Percentiles rank a stretch among this genome's conserved stretches.
These are phyloP conservation scores for Rhinopomastus cyanomelas DNA, from an alignment of 2,113 vertebrate species.

Conservation along the genomic window DNA sequence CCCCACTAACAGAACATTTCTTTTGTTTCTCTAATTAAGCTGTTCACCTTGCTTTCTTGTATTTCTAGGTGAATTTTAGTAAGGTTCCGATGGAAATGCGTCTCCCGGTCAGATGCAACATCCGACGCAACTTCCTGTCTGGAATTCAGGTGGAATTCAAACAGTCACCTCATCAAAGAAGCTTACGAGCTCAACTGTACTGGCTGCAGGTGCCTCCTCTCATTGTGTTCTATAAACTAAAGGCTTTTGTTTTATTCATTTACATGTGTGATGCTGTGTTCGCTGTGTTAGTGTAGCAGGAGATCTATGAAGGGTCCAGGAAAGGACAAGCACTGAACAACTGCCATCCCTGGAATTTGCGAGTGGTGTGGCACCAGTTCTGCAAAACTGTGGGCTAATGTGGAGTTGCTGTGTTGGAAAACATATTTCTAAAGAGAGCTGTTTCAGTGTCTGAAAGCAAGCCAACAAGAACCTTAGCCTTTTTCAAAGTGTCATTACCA, in stretches of 20 bases:
- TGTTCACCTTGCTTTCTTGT: background rate
- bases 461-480: background rate
- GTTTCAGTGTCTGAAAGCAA: background rate
- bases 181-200: constrained; percentile 89
- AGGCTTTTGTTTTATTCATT: background rate
- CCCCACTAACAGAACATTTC: too few species aligned
- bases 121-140: constrained; percentile 90
- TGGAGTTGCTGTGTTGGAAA: background rate
- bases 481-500: background rate
- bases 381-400: background rate
- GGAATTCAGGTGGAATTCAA: constrained; percentile 94
- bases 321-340: background rate
- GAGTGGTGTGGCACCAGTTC: background rate
- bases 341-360: background rate
- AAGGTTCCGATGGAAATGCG: constrained; percentile 87
- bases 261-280: background rate
- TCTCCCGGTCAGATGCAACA: constrained; percentile 78
- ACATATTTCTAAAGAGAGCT: background rate
- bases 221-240: constrained; percentile 62
- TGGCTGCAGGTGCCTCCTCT: constrained; percentile 88
- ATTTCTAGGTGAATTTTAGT: constrained; percentile 86
- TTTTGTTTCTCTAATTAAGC: background rate
- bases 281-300: fast-evolving
- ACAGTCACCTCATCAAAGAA: constrained; percentile 90
- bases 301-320: background rate